phyloP scores from a whole-genome alignment of 1,140 invertebrate genomes.

The Elysia chlorotica region DNA sequence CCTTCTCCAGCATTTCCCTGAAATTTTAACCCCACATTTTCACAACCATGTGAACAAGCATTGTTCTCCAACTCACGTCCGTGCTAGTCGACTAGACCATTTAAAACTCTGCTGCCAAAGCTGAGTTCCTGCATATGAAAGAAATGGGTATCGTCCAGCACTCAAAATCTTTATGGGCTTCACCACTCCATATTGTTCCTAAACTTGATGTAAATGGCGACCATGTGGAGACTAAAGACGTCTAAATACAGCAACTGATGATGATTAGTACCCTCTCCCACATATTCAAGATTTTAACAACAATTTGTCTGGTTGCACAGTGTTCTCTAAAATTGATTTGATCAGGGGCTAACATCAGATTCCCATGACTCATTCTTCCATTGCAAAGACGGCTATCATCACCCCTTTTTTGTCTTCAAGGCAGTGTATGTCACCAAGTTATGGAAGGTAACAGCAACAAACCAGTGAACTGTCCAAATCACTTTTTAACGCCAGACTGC shows the following conservation, averaged over 20 bases:
- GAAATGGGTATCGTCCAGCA: conserved; percentile 21
- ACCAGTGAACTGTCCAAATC: too few species aligned
- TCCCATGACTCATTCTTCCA: conserved; percentile 16
- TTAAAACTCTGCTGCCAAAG: conserved; percentile 20
- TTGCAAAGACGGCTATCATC: conserved; percentile 30
- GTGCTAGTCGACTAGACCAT: conserved; percentile 5
- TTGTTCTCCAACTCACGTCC: conserved; percentile 14
- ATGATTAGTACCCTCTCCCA: conserved; percentile 5
- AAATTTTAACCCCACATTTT: background rate
- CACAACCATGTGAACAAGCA: background rate
- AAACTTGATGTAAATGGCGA: conserved; percentile 58
- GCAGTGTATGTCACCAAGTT: too few species aligned
- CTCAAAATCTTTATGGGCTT: conserved; percentile 54
- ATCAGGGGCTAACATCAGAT: conserved; percentile 30
- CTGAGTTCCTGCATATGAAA: conserved; percentile 27
- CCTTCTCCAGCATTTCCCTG: background rate
- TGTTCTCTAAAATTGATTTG: conserved; percentile 32
- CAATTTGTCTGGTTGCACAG: conserved; percentile 1
- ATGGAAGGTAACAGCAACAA: too few species aligned
- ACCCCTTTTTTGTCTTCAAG: too few species aligned
- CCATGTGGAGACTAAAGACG: conserved; percentile 62
- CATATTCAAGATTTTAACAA: conserved; percentile 19
- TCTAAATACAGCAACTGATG: conserved; percentile 58
- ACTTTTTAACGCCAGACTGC: too few species aligned
- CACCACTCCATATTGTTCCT: conserved; percentile 60